These are phyloP conservation scores for Eristalis intricaria DNA, from an alignment of 2,888 invertebrate species.

Conservation along the genomic window DNA sequence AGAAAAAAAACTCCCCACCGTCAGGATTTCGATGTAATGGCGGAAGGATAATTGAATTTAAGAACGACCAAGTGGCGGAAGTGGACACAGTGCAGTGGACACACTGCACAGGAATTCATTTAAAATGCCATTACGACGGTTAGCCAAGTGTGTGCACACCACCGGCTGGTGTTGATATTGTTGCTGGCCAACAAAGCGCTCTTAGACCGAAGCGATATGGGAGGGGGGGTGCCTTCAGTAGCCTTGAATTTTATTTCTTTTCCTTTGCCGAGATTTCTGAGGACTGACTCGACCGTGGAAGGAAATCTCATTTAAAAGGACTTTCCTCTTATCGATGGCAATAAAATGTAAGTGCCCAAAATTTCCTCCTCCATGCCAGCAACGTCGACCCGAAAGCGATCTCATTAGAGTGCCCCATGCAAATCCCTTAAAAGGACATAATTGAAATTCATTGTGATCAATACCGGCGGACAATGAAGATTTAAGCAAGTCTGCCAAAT, in stretches of 20 bases:
- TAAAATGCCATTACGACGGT: slow-evolving; percentile 54
- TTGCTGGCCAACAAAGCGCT: background rate
- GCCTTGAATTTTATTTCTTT: background rate
- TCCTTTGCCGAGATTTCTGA: background rate
- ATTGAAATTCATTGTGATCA: slow-evolving; percentile 48
- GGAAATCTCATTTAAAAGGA: slow-evolving; percentile 30
- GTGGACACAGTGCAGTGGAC: background rate
- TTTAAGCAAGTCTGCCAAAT: slow-evolving; percentile 13
- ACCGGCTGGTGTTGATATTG: slow-evolving; percentile 22
- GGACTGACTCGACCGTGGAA: background rate
- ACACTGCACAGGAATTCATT: slow-evolving; percentile 40
- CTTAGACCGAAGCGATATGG: too few relatives aligned
- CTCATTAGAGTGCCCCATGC: slow-evolving; percentile 21
- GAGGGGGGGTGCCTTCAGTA: too few relatives aligned
- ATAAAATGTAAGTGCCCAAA: slow-evolving; percentile 41
- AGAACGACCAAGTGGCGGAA: background rate
- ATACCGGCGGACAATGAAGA: slow-evolving; percentile 19
- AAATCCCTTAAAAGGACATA: slow-evolving; percentile 31
- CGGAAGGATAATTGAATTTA: slow-evolving; percentile 62
- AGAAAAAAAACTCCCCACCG: slow-evolving; percentile 24
- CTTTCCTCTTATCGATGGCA: slow-evolving; percentile 41
- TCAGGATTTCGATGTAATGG: slow-evolving; percentile 42
- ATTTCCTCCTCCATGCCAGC: background rate
- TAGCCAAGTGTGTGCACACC: background rate
- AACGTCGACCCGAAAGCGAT: slow-evolving; percentile 1